Percentiles rank a stretch among this genome's conserved stretches.
phyloP scores from a whole-genome alignment of 2,113 vertebrate genomes.

The Progne subis region DNA sequence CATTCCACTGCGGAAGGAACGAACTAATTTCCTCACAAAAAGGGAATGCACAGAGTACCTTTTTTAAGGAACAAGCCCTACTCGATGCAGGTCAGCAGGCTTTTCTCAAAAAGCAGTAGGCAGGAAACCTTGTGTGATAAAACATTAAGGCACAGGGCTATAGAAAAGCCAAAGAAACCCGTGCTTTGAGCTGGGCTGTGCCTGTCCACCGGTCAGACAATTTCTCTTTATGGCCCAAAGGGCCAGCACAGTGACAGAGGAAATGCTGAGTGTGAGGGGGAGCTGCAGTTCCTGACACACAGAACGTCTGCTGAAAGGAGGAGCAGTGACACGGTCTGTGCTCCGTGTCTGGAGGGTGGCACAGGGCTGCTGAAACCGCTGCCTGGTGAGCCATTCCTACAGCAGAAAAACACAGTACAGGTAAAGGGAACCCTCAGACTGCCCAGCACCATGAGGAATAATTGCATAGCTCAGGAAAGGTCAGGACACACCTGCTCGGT shows the following conservation, averaged over 20 bases:
- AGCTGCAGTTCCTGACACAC: background rate
- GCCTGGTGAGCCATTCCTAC: background rate
- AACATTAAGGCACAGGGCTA: background rate
- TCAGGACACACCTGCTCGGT: rapidly evolving
- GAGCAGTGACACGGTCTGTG: background rate
- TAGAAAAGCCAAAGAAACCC: background rate
- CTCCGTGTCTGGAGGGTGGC: background rate
- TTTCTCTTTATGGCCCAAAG: background rate
- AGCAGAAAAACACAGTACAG: background rate
- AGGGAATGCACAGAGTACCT: background rate
- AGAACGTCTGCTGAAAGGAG: background rate
- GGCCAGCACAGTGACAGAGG: background rate
- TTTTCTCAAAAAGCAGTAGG: background rate
- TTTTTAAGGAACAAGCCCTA: background rate
- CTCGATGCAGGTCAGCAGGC: background rate
- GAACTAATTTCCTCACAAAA: background rate
- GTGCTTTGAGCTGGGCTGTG: background rate
- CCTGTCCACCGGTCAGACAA: background rate
- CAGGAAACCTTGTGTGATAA: background rate
- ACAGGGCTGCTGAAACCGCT: background rate
- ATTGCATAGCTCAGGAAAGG: background rate
- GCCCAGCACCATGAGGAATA: background rate
- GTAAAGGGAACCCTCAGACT: background rate
- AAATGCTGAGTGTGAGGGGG: background rate
- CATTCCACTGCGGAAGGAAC: background rate